phyloP scores from a whole-genome alignment of 2,888 invertebrate genomes.

The Macropis europaea region DNA sequence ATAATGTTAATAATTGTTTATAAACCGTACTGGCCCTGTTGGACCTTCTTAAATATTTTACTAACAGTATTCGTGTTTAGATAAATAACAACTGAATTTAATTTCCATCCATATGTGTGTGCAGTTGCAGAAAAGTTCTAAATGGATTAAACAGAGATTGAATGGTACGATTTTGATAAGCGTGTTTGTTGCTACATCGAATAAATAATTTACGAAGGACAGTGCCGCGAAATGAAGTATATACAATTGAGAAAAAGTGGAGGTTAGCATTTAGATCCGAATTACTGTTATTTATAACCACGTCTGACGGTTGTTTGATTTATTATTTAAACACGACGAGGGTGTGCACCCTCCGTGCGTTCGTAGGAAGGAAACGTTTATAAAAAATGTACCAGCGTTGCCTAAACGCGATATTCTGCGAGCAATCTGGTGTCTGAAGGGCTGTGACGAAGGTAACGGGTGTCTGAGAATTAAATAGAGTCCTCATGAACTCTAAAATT shows the following conservation, averaged over 20 bases:
- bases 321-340: neutral
- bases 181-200: neutral
- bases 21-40: too few species aligned
- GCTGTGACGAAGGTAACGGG: too few species aligned
- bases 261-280: constrained; percentile 10
- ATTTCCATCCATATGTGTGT: too few species aligned
- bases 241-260: neutral
- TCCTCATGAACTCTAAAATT: too few species aligned
- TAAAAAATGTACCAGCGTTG: neutral
- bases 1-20: too few species aligned
- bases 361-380: neutral
- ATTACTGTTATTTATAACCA: constrained; percentile 19
- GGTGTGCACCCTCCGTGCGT: neutral
- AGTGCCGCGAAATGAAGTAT: neutral
- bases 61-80: too few species aligned
- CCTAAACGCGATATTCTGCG: neutral
- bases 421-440: neutral
- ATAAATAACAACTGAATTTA: too few species aligned
- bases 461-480: too few species aligned
- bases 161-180: too few species aligned
- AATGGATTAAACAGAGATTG: too few species aligned
- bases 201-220: constrained; percentile 8
- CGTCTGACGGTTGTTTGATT: neutral
- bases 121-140: too few species aligned
- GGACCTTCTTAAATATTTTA: too few species aligned